Percentiles rank a stretch among this genome's conserved stretches.
These are phyloP conservation scores for Antigone vipio DNA, from an alignment of 2,113 vertebrate genomes.

Conservation along the genomic window DNA sequence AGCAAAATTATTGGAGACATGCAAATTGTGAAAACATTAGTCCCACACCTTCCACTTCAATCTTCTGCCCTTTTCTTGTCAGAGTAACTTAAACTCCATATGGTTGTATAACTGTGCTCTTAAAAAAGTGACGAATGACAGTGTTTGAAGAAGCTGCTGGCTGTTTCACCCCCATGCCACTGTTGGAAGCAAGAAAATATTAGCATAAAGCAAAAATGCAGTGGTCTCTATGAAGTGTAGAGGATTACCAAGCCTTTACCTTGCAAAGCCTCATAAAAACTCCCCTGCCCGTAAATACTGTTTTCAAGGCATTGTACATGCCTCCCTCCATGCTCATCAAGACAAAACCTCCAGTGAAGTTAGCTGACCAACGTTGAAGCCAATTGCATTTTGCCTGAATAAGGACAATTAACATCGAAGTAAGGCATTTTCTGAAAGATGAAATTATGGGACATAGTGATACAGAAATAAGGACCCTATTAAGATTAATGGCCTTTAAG, in stretches of 20 bases:
- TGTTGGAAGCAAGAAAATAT: neutral
- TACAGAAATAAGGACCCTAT: neutral
- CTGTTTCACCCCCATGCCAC: neutral
- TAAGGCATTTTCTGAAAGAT: neutral
- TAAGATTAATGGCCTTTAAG: neutral
- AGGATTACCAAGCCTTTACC: neutral
- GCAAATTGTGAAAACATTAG: neutral
- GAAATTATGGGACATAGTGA: neutral
- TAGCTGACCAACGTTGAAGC: rapidly evolving
- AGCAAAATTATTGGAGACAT: neutral
- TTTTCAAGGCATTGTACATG: neutral
- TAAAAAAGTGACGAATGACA: neutral
- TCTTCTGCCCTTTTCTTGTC: neutral
- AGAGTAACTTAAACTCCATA: neutral
- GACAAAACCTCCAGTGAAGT: neutral
- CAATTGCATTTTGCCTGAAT: neutral
- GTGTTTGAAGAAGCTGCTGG: neutral
- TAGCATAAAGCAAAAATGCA: neutral
- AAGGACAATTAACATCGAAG: neutral
- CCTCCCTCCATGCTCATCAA: neutral
- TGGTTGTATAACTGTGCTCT: neutral
- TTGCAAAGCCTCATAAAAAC: neutral
- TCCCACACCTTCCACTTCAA: neutral
- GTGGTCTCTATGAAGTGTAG: neutral
- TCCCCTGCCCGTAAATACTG: neutral